Percentiles rank a stretch among this genome's conserved stretches.
Evolutionary conservation across 2,888 invertebrate genomes (phyloP).

Genomic region (Coremacera marginata): DNA sequence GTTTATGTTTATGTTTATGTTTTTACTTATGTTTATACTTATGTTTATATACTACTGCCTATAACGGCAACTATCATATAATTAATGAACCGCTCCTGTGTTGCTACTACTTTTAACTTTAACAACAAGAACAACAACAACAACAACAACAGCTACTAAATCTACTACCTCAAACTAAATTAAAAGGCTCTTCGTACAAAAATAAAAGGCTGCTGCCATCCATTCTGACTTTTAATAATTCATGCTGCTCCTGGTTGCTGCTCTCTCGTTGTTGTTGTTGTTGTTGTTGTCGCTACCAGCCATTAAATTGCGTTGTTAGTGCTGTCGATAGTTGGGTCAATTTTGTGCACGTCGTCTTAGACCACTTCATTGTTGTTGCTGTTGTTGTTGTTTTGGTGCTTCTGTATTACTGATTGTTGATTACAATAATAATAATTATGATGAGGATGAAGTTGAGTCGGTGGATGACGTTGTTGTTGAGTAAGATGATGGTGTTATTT

Average conservation of each 20-base stretch:
- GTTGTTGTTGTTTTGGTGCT: slow-evolving; percentile 33
- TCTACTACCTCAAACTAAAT: slow-evolving; percentile 16
- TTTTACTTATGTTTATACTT: too few relatives aligned
- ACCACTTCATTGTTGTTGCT: slow-evolving; percentile 27
- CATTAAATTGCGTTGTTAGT: slow-evolving; percentile 34
- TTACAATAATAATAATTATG: slow-evolving; percentile 38
- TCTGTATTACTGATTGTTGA: slow-evolving; percentile 38
- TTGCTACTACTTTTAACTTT: neutral
- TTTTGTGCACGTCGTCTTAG: slow-evolving; percentile 12
- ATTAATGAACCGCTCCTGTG: neutral
- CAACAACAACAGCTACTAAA: neutral
- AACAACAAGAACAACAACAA: neutral
- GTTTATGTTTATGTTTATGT: too few relatives aligned
- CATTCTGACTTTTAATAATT: neutral
- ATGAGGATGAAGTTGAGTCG: slow-evolving; percentile 19
- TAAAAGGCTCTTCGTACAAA: neutral
- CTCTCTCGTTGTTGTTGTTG: slow-evolving; percentile 36
- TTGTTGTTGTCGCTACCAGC: slow-evolving; percentile 7
- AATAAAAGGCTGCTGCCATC: neutral
- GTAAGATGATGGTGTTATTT: slow-evolving; percentile 27
- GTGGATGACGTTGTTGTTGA: neutral
- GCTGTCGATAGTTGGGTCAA: slow-evolving; percentile 27
- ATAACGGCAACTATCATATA: too few relatives aligned
- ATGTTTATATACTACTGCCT: neutral
- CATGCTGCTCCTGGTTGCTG: neutral